A percentile compares a stretch with the other conserved stretches of the same genome.
Evolutionary conservation across 2,113 vertebrate genomes (phyloP).

Genomic region (Oenanthe oenanthe): DNA sequence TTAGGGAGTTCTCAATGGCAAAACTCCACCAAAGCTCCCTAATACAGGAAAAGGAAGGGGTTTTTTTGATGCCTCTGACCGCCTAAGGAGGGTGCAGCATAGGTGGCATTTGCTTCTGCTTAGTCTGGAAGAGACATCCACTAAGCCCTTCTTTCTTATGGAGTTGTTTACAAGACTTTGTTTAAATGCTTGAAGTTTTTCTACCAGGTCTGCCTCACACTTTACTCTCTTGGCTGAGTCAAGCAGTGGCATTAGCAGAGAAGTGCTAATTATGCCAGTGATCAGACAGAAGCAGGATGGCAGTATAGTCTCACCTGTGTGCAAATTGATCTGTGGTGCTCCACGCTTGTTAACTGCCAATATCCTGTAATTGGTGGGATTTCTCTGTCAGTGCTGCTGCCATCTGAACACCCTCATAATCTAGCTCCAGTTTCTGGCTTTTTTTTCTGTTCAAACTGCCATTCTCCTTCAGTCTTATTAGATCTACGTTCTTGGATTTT

Average conservation of each 20-base stretch:
- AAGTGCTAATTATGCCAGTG: background rate
- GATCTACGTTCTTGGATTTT: background rate
- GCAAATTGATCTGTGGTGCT: background rate
- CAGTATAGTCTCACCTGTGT: background rate
- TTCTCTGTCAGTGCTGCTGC: background rate
- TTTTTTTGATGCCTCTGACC: background rate
- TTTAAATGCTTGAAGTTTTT: background rate
- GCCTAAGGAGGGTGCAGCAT: background rate
- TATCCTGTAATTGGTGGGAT: background rate
- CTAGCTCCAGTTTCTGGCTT: background rate
- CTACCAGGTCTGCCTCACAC: background rate
- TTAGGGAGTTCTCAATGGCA: background rate
- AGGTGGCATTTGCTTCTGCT: background rate
- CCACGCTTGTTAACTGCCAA: background rate
- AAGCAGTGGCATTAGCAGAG: background rate
- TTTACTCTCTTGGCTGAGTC: background rate
- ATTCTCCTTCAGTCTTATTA: background rate
- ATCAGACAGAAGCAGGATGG: background rate
- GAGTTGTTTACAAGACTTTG: background rate
- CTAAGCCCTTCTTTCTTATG: background rate
- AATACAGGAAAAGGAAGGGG: fast-evolving
- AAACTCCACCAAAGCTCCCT: background rate
- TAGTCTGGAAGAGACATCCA: background rate
- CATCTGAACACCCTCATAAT: background rate
- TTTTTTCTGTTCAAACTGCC: background rate